Conservation (phyloP, 1,140 invertebrate genomes). For the Paralvinella palmiformis region DNA sequence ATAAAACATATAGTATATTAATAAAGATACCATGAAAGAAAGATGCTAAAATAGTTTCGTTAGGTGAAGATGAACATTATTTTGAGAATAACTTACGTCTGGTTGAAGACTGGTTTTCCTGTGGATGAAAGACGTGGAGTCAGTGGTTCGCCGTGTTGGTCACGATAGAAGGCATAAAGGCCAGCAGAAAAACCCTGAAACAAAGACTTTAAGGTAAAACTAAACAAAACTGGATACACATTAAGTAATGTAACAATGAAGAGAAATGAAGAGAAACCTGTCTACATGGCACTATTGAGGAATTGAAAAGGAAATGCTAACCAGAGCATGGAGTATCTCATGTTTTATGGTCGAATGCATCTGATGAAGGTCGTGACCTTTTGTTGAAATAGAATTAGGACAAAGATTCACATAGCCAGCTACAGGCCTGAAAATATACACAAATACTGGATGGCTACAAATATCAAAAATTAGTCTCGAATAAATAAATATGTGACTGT, state of each 20-base stretch:
- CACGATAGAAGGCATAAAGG: conserved; percentile 88
- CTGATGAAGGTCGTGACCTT: conserved; percentile 84
- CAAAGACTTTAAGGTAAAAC: conserved; percentile 13
- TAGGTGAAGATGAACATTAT: neutral
- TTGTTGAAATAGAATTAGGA: conserved; percentile 88
- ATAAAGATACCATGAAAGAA: conserved; percentile 9
- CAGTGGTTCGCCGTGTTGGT: conserved; percentile 75
- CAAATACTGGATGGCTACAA: neutral
- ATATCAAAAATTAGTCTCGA: neutral
- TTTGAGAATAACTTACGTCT: conserved; percentile 63
- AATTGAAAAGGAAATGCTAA: conserved; percentile 31
- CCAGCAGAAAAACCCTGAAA: conserved; percentile 81
- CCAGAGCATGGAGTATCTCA: conserved; percentile 93
- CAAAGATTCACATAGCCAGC: conserved; percentile 98
- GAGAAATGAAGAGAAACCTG: no score
- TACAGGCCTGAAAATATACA: conserved; percentile 67
- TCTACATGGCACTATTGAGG: no score
- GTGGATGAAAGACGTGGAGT: conserved; percentile 64
- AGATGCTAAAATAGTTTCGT: neutral
- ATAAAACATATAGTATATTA: conserved; percentile 19
- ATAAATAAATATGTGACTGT: neutral
- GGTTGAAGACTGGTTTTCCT: conserved; percentile 80
- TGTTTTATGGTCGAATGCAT: conserved; percentile 96
- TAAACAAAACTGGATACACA: no score
- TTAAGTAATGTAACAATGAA: no score